Evolutionary conservation across 2,113 vertebrate species (phyloP).

Genomic region (Podilymbus podiceps): DNA sequence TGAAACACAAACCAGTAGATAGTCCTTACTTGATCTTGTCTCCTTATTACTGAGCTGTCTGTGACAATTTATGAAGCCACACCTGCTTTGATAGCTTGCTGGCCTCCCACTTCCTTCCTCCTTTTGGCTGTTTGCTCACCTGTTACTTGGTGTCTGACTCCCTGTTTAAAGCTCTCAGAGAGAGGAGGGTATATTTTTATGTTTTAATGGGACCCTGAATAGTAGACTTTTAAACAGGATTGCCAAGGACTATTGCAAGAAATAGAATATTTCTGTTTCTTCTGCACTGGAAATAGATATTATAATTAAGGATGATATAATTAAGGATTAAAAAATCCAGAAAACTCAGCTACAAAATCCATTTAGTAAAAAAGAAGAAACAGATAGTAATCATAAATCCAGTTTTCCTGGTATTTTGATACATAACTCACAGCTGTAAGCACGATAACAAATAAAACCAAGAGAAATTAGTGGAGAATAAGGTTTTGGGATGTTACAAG

Average conservation of each 20-base stretch:
- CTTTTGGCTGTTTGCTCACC: conserved; percentile 1
- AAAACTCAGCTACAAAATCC: not conserved
- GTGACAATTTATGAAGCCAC: conserved; percentile 20
- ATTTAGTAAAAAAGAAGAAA: not conserved
- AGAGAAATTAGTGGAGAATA: not conserved
- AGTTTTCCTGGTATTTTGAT: not conserved
- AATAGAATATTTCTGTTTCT: not conserved
- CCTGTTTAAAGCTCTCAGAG: not conserved
- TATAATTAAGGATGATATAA: not conserved
- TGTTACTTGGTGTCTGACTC: not conserved
- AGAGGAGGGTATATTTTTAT: not conserved
- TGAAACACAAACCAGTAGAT: not conserved
- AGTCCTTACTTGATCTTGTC: not conserved
- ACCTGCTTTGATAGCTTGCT: rapidly evolving
- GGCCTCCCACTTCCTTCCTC: conserved; percentile 15
- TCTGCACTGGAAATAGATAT: not conserved
- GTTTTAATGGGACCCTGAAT: not conserved
- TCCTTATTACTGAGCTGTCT: not conserved
- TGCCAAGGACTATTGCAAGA: not conserved
- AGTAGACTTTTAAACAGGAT: not conserved
- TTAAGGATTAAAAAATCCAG: not conserved
- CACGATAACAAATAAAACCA: not conserved
- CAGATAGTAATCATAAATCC: not conserved
- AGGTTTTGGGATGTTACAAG: not conserved
- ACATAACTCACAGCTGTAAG: not conserved